Evolutionary conservation across 2,888 invertebrate genomes (phyloP).

Genomic region (Apotomis turbidana): DNA sequence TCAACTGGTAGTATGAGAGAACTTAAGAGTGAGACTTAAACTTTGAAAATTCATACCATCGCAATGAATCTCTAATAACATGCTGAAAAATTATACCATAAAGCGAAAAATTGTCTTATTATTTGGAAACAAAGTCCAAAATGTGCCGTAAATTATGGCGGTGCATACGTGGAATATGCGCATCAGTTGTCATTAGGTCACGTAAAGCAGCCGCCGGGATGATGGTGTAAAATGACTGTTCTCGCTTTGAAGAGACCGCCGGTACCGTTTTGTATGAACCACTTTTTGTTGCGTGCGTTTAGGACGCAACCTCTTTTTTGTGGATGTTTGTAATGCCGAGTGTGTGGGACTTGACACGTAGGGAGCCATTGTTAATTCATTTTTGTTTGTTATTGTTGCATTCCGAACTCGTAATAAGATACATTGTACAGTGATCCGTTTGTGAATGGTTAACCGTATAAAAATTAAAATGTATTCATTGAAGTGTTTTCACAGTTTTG

Average conservation of each 20-base stretch:
- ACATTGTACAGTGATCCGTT: slow-evolving; percentile 52
- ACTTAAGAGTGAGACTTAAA: too few relatives aligned
- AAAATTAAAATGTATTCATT: slow-evolving; percentile 13
- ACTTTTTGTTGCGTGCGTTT: slow-evolving; percentile 77
- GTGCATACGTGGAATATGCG: slow-evolving; percentile 35
- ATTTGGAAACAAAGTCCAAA: slow-evolving; percentile 2
- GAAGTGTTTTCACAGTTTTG: slow-evolving; percentile 3
- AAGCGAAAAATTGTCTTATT: background rate
- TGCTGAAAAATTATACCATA: background rate
- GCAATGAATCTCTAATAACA: background rate
- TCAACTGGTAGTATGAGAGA: too few relatives aligned
- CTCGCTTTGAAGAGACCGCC: slow-evolving; percentile 74
- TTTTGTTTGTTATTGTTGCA: slow-evolving; percentile 75
- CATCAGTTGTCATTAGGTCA: slow-evolving; percentile 74
- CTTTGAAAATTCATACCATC: too few relatives aligned
- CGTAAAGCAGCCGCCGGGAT: slow-evolving; percentile 65
- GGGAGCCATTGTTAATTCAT: slow-evolving; percentile 78
- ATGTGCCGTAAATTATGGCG: slow-evolving; percentile 6
- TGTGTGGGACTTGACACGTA: slow-evolving; percentile 83
- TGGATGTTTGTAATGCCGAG: slow-evolving; percentile 80
- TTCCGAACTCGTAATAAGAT: slow-evolving; percentile 57
- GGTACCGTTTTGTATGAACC: slow-evolving; percentile 74
- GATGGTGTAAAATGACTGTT: slow-evolving; percentile 79
- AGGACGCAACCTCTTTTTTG: slow-evolving; percentile 79
- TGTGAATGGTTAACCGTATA: slow-evolving; percentile 49